phyloP scores from a whole-genome alignment of 2,888 invertebrate genomes.

The Drosophila atripex region DNA sequence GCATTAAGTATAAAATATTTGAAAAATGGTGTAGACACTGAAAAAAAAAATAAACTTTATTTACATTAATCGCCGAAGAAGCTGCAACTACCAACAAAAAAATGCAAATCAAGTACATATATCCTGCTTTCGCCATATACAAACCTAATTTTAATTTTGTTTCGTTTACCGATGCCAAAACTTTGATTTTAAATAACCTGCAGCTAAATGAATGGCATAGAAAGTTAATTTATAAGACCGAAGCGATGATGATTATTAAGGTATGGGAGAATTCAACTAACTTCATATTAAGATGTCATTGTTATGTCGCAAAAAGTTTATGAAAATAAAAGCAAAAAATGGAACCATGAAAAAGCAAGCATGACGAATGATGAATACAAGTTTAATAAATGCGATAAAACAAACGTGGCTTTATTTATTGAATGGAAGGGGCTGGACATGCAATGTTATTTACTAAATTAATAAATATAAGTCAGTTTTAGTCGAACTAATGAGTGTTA shows the following conservation, averaged over 20 bases:
- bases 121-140: slow-evolving; percentile 54
- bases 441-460: too few relatives aligned
- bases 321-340: slow-evolving; percentile 30
- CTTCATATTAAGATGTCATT: slow-evolving; percentile 46
- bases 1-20: slow-evolving; percentile 51
- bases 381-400: slow-evolving; percentile 77
- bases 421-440: neutral
- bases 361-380: slow-evolving; percentile 76
- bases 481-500: too few relatives aligned
- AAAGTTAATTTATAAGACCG: slow-evolving; percentile 45
- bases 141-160: slow-evolving; percentile 17
- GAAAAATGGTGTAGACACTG: slow-evolving; percentile 65
- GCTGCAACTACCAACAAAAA: slow-evolving; percentile 51
- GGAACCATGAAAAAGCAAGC: slow-evolving; percentile 50
- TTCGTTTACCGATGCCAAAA: slow-evolving; percentile 54
- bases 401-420: slow-evolving; percentile 14
- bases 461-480: too few relatives aligned
- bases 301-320: slow-evolving; percentile 49
- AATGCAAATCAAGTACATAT: slow-evolving; percentile 35
- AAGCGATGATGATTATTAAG: slow-evolving; percentile 38
- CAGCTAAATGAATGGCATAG: slow-evolving; percentile 47
- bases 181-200: slow-evolving; percentile 49
- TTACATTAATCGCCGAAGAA: slow-evolving; percentile 60
- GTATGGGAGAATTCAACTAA: slow-evolving; percentile 40
- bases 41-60: slow-evolving; percentile 48